phyloP scores from a whole-genome alignment of 2,113 vertebrate genomes.

The Lichenostomus cassidix region DNA sequence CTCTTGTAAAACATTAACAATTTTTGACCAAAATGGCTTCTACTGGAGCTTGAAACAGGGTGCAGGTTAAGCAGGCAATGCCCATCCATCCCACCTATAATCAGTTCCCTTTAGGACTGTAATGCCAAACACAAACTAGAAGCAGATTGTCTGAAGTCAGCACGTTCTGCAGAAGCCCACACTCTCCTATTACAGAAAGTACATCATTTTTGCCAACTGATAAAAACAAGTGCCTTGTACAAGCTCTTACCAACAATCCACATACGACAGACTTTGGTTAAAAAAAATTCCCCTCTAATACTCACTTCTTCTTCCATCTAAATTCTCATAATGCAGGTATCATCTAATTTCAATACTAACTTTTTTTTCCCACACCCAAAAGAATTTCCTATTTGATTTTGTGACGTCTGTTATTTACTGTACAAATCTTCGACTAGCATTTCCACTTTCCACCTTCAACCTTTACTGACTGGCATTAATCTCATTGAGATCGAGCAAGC shows the following conservation, averaged over 20 bases:
- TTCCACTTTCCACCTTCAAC: background rate
- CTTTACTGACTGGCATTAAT: background rate
- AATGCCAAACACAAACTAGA: background rate
- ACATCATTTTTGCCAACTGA: background rate
- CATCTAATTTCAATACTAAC: background rate
- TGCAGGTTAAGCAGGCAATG: background rate
- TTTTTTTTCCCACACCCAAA: background rate
- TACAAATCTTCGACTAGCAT: background rate
- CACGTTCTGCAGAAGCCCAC: background rate
- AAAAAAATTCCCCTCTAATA: background rate
- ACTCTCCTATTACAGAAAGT: background rate
- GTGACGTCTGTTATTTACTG: background rate
- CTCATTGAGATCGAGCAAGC: accelerated
- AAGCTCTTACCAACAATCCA: background rate
- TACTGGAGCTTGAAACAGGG: background rate
- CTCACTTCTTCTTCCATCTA: background rate
- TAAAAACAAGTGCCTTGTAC: background rate
- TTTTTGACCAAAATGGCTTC: background rate
- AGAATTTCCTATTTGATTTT: background rate
- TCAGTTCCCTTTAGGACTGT: background rate
- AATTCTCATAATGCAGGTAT: background rate
- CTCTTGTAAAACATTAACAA: background rate
- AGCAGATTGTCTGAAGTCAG: background rate
- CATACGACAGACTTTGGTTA: accelerated
- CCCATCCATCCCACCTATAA: background rate